Evolutionary conservation across 2,113 vertebrate species (phyloP).

Genomic region (Poeciliopsis prolifica): DNA sequence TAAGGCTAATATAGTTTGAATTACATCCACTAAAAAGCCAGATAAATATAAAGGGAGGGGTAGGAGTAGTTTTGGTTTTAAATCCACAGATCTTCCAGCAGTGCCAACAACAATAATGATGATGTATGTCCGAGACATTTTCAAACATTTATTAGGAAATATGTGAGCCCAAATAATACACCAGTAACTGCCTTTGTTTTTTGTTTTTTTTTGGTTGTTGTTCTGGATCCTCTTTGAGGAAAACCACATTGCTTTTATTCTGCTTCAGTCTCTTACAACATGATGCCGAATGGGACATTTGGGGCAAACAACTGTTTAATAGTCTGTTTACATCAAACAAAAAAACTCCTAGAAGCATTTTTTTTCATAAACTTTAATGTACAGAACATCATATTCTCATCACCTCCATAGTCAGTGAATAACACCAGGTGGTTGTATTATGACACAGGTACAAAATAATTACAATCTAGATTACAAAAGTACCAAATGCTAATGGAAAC

Average conservation of each 20-base stretch:
- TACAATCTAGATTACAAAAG: constrained; percentile 76
- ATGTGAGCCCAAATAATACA: constrained; percentile 62
- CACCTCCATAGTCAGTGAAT: constrained; percentile 56
- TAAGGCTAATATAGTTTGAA: not conserved
- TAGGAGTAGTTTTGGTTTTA: too few species aligned
- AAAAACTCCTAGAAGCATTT: constrained; percentile 53
- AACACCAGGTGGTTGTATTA: constrained; percentile 53
- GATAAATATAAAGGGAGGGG: not conserved
- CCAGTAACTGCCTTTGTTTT: constrained; percentile 12
- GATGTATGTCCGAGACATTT: constrained; percentile 29
- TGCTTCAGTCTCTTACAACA: constrained; percentile 36
- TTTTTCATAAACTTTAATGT: constrained; percentile 67
- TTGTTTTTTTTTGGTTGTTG: not conserved
- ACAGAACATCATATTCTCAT: constrained; percentile 57
- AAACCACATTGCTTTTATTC: constrained; percentile 56
- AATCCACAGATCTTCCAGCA: not conserved
- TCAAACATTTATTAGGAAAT: constrained; percentile 68
- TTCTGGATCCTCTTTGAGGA: constrained; percentile 72
- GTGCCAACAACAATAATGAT: not conserved
- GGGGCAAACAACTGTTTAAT: constrained; percentile 47
- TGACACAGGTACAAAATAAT: constrained; percentile 70
- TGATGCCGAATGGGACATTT: constrained; percentile 10
- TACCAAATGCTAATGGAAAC: constrained; percentile 44
- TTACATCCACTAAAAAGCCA: not conserved
- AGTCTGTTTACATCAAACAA: constrained; percentile 57